Evolutionary conservation across 1,140 invertebrate genomes (phyloP), one percentile per base, ranked within the genome.

Genomic region (Aphelinus atriplicis): DNA sequence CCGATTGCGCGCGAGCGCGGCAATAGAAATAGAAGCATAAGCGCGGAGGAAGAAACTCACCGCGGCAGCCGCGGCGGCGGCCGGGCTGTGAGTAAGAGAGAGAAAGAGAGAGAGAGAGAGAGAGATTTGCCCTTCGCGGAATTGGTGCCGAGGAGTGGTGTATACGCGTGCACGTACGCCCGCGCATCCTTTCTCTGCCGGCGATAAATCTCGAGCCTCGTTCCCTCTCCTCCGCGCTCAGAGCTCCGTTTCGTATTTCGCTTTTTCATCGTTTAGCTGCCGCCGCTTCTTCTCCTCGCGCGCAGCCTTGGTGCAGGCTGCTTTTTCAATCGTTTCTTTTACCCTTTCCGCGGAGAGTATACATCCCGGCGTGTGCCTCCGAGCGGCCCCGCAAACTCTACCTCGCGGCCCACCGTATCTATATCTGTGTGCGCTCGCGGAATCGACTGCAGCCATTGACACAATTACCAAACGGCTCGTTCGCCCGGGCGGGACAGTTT

Each of bases 261-360:
- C 6, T 48, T 69, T 68, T 68, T 68, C 66, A 68, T 57, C 66
- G 53, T 68, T 58, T 58, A 57, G 66, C 42, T 43, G 3, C 42
- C 3, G 58, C 58, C 10, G 42, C 7, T 56, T 47, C 42, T 47
- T 9, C 45, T 56, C 45, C n/a, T 53, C 7, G 3, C 4, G 4
- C 0, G 26, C n/a, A 10, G 48, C 7, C 7, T 3, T 42, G 7
- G 3, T 7, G 10, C 50, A 26, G 10, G 45, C 26, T 43, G 26
- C 26, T 57, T 68, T 68, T 68, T 68, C 66, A 68, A 68, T 68
- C 66, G 55, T 66, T 66, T 55, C 43, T 66, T 66, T 9, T 50
- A 26, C 0, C 26, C 26, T 26, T 26, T 26, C 26, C 26, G 26
- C 26, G 26, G 26, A 26, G 26, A 26, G 26, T 26, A 26, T 26